Evolutionary conservation across 2,888 invertebrate genomes (phyloP), one percentile per base, ranked within the genome.

Genomic region (Stenchaetothrips biformis): DNA sequence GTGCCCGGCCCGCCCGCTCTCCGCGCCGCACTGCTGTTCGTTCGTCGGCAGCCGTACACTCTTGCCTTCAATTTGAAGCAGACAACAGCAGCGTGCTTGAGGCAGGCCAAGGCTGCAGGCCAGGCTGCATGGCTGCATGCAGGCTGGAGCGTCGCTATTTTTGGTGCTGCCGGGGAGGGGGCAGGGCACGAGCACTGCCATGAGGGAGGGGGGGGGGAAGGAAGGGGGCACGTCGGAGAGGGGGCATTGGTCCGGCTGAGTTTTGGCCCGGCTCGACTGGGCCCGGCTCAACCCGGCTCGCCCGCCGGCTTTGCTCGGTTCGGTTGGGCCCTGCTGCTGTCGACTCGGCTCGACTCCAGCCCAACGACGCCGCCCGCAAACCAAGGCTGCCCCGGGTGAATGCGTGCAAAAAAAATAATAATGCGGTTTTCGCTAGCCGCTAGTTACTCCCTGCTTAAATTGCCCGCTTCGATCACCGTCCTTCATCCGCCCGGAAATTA

Each of bases 221-320:
- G 21, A 9, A 9, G 67, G 67, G 21, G 7, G 21, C n/a, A n/a
- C 21, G 67, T 7, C n/a, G 25, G 67, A 25, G 25, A 21, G 11
- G 67, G 67, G 67, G 67, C 67, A 67, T 2, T n/a, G 67, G 67
- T 21, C 67, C 67, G 67, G 7, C 4, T 25, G 11, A 7, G 67
- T 74, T 74, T 74, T 25, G 67, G 67, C 67, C 25, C 67, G 67
- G 67, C 67, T 74, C 25, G 67, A 25, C 67, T 67, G 21, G 67
- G 67, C 67, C 7, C 67, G 67, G 67, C 67, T 21, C 21, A 25
- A 25, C 25, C 25, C 67, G 21, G 67, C 21, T 74, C 7, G 37
- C 37, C 4, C 4, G 37, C 25, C 67, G 67, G 67, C 67, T 74
- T 11, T 21, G 67, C 67, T 67, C 67, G 67, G 67, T 25, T 21